Conservation (phyloP, 2,888 invertebrate genomes). For the Chaetoderma sp. region DNA sequence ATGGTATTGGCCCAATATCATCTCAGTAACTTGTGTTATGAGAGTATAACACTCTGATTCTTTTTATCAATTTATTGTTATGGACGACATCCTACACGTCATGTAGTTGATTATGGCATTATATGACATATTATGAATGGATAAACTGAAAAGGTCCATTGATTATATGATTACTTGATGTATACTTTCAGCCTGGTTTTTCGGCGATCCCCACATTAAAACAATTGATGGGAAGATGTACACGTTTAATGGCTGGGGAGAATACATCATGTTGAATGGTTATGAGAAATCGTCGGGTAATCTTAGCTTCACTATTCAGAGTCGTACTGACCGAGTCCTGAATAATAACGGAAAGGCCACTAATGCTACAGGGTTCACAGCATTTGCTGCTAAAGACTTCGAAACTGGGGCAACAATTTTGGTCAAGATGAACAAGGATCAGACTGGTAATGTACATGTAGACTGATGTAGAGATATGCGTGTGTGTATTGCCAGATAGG, state of each 20-base stretch:
- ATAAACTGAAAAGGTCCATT: too few relatives aligned
- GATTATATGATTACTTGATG: too few relatives aligned
- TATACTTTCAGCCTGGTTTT: conserved; percentile 16
- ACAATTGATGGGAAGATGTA: conserved; percentile 37
- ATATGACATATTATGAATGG: too few relatives aligned
- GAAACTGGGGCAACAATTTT: not conserved
- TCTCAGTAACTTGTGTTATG: too few relatives aligned
- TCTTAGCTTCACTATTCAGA: conserved; percentile 16
- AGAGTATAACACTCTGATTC: too few relatives aligned
- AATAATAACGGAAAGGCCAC: conserved; percentile 2
- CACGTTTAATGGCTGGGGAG: conserved; percentile 41
- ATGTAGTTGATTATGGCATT: too few relatives aligned
- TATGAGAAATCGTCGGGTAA: not conserved
- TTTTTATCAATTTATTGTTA: too few relatives aligned
- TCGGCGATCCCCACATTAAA: conserved; percentile 42
- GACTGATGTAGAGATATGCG: too few relatives aligned
- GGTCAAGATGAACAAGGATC: not conserved
- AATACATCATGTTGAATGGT: conserved; percentile 33
- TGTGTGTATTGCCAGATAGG: too few relatives aligned
- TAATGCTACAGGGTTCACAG: conserved; percentile 26
- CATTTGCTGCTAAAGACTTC: conserved; percentile 24
- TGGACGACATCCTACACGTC: too few relatives aligned
- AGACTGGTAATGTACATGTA: not conserved
- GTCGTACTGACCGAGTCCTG: conserved; percentile 18
- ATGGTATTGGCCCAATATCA: too few relatives aligned